Evolutionary conservation across 1,140 invertebrate genomes (phyloP).

Genomic region (Penaeus indicus): DNA sequence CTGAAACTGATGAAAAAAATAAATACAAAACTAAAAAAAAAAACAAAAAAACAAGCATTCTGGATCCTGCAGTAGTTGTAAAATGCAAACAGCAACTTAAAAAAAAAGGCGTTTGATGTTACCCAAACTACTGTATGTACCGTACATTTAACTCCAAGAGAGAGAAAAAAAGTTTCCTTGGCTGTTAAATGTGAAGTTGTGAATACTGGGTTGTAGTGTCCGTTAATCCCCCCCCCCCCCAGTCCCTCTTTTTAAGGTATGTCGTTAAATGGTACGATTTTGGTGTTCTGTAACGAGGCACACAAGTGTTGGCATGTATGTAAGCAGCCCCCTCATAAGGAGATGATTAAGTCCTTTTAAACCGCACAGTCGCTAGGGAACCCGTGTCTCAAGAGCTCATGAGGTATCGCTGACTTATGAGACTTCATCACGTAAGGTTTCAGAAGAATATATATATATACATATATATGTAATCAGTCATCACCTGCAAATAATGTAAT

Average conservation of each 20-base stretch:
- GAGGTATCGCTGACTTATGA: no score
- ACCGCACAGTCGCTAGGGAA: no score
- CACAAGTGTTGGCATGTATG: no score
- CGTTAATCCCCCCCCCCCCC: background rate
- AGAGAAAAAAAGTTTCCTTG: slow-evolving; percentile 29
- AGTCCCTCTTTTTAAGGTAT: background rate
- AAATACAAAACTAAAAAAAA: slow-evolving; percentile 31
- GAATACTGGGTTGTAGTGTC: slow-evolving; percentile 59
- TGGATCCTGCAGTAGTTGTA: slow-evolving; percentile 49
- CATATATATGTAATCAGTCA: no score
- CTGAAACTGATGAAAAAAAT: no score
- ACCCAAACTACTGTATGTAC: slow-evolving; percentile 55
- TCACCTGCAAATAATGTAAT: no score
- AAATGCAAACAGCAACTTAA: background rate
- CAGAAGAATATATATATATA: no score
- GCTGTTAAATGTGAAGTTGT: slow-evolving; percentile 53
- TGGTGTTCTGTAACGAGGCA: no score
- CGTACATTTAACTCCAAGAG: slow-evolving; percentile 55
- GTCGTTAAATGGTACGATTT: background rate
- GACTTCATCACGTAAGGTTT: no score
- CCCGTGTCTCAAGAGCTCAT: no score
- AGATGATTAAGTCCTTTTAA: no score
- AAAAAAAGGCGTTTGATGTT: slow-evolving; percentile 50
- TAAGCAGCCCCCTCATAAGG: no score
- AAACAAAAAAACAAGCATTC: slow-evolving; percentile 34